A percentile compares a stretch with the other conserved stretches of the same genome.
These are phyloP conservation scores for Cyprinodon diabolis DNA, from an alignment of 2,797 vertebrate species.

Conservation along the genomic window DNA sequence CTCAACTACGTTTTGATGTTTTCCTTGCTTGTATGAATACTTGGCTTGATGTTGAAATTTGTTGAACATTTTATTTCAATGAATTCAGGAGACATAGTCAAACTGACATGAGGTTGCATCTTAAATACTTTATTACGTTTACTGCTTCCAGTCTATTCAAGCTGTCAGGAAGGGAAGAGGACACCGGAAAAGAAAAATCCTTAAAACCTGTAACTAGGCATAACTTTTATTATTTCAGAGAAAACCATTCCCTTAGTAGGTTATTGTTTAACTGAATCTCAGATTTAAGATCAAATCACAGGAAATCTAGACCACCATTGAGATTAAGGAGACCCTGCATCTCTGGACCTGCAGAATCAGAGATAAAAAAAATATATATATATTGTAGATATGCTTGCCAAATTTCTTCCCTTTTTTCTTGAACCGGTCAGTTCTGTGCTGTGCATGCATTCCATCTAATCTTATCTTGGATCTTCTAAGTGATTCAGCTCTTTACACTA, in stretches of 20 bases:
- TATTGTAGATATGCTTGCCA: neutral
- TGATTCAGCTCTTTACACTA: slow-evolving; percentile 7
- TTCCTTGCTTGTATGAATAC: too few relatives aligned
- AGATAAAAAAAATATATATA: neutral
- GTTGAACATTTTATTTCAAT: too few relatives aligned
- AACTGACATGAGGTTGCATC: too few relatives aligned
- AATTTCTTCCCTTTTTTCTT: neutral
- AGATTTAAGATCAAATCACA: slow-evolving; percentile 2
- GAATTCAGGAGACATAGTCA: too few relatives aligned
- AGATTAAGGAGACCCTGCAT: neutral
- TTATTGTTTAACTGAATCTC: slow-evolving; percentile 1
- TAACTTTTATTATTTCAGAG: neutral
- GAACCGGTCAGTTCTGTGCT: neutral
- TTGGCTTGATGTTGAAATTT: too few relatives aligned
- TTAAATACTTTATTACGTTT: too few relatives aligned
- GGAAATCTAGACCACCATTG: slow-evolving; percentile 7
- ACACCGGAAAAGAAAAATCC: too few relatives aligned
- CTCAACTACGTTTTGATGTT: too few relatives aligned
- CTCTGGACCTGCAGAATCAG: slow-evolving; percentile 13
- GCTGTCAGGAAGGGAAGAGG: too few relatives aligned
- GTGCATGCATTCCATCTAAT: slow-evolving; percentile 13
- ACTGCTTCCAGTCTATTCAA: too few relatives aligned
- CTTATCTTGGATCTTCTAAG: slow-evolving; percentile 23
- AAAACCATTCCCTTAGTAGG: neutral
- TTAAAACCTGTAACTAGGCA: neutral